Conservation (phyloP, 2,888 invertebrate genomes). For the Chymomyza fuscimana region DNA sequence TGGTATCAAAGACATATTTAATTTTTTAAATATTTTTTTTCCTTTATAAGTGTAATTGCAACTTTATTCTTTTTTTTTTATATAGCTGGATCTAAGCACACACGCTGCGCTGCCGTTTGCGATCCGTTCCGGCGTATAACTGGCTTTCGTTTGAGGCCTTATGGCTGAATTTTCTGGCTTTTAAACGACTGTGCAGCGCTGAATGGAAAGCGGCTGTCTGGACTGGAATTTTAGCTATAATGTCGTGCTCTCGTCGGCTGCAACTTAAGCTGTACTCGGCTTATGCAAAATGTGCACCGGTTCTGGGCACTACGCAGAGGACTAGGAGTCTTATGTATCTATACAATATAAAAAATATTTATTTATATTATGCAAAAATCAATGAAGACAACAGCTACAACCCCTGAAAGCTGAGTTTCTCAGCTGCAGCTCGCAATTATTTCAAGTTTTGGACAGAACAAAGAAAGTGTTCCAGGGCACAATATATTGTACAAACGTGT, state of each 20-base stretch:
- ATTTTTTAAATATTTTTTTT: not conserved
- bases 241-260: slow-evolving; percentile 23
- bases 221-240: slow-evolving; percentile 32
- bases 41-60: slow-evolving; percentile 10
- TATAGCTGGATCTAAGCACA: not conserved
- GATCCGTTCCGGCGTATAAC: slow-evolving; percentile 68
- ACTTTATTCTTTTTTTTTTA: slow-evolving; percentile 8
- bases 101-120: slow-evolving; percentile 21
- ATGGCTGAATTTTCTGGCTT: slow-evolving; percentile 65
- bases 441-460: slow-evolving; percentile 43
- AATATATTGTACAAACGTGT: no score
- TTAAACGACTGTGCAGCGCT: slow-evolving; percentile 67
- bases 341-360: no score
- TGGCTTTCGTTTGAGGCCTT: slow-evolving; percentile 65
- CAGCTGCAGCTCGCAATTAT: no score
- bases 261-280: slow-evolving; percentile 22
- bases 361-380: no score
- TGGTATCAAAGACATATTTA: slow-evolving; percentile 74
- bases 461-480: slow-evolving; percentile 61
- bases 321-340: no score
- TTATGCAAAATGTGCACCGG: slow-evolving; percentile 42
- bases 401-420: no score
- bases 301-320: no score
- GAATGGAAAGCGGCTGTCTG: slow-evolving; percentile 60
- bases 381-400: no score